Evolutionary conservation across 2,888 invertebrate species (phyloP), one percentile per base, ranked within the genome.

Genomic region (Adelphocoris suturalis): DNA sequence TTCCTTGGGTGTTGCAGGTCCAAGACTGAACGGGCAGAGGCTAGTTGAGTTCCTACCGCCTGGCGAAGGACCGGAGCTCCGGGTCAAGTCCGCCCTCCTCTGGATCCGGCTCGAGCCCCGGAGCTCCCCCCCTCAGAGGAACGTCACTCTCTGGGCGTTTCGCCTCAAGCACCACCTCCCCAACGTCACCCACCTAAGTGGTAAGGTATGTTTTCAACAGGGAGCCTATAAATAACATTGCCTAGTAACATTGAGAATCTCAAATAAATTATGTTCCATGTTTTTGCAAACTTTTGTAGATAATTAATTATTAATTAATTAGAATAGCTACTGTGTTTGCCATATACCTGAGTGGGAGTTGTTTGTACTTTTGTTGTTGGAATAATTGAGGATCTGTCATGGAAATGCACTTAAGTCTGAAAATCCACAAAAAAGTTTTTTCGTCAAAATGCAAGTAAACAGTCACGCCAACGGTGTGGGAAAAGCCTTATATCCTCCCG

Each of bases 11-110:
- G 19, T 80, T 90, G 0, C 89, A 91, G 91, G 91, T 85, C 96
- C 96, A 92, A 96, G 96, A 93, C 94, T 97, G 92, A 97, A 97
- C 93, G 97, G 97, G 86, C 97, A 98, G 93, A 96, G 97, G 90
- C 94, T 98, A 92, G 95, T 98, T 92, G 97, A 98, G 93, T 98
- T 98, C 94, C 95, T 97, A 89, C 94, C 95, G 89, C 94, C 94
- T 91, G 81, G 81, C 68, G 94, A 93, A 89, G 94, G 93, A 90
- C 94, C 94, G 92, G 96, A 96, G 92, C 94, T 97, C 92, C 94
- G 95, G 92, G 97, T 98, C 92, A 96, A 96, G 92, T 95, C 96
- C 91, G 97, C 97, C 52, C 96, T 96, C 92, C 95, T 98, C 91
- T 97, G 97, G 96, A 95, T 96, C 91, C 94, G 95, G 92, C 95